phyloP scores from a whole-genome alignment of 2,113 vertebrate genomes.

The Larimichthys crocea region DNA sequence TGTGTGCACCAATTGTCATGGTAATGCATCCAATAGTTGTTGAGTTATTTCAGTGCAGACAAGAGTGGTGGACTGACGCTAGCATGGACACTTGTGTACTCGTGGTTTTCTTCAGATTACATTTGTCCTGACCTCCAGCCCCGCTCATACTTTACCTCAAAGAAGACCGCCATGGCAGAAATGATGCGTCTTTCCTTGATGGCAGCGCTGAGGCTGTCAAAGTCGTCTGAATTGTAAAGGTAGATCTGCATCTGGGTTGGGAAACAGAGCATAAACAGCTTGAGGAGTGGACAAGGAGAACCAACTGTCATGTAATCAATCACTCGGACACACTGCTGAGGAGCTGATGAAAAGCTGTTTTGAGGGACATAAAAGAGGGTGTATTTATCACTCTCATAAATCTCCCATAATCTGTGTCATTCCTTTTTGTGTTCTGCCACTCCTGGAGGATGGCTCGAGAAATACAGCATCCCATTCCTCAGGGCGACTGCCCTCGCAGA shows the following conservation, averaged over 20 bases:
- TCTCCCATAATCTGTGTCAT: constrained; percentile 81
- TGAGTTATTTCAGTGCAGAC: neutral
- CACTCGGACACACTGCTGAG: constrained; percentile 69
- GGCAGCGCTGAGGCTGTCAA: constrained; percentile 94
- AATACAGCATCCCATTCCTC: constrained; percentile 68
- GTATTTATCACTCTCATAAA: constrained; percentile 81
- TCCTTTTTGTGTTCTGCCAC: constrained; percentile 78
- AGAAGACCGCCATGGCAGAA: constrained; percentile 95
- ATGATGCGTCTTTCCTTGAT: constrained; percentile 94
- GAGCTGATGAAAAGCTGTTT: constrained; percentile 79
- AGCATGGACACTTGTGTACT: neutral
- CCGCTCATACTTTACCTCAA: constrained; percentile 90
- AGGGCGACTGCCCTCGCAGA: constrained; percentile 62
- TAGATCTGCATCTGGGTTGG: constrained; percentile 97
- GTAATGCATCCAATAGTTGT: neutral
- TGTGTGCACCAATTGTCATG: neutral
- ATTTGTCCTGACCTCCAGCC: constrained; percentile 27
- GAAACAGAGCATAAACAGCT: constrained; percentile 75
- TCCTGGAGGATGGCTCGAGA: constrained; percentile 68
- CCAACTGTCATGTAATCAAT: constrained; percentile 65
- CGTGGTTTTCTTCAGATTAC: neutral
- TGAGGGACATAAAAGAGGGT: constrained; percentile 77
- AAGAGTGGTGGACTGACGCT: neutral
- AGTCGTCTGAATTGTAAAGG: constrained; percentile 98
- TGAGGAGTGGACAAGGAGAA: constrained; percentile 76